Evolutionary conservation across 2,113 vertebrate species (phyloP).

Genomic region (Desmodus rotundus): DNA sequence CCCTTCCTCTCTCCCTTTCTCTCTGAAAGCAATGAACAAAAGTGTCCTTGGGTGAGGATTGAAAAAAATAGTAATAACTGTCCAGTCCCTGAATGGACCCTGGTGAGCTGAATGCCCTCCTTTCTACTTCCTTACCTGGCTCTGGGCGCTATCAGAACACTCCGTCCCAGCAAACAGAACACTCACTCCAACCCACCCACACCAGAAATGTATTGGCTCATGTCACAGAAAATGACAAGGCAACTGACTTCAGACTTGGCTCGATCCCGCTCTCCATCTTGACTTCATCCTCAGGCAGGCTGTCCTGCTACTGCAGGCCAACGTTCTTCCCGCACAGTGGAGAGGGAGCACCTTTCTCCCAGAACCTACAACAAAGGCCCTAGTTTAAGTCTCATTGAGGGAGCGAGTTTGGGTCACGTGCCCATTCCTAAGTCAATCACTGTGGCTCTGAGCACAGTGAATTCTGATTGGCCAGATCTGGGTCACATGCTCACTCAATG

Average conservation of each 20-base stretch:
- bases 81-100: background rate
- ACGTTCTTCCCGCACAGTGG: background rate
- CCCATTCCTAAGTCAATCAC: background rate
- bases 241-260: background rate
- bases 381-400: background rate
- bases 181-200: background rate
- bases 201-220: background rate
- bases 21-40: no score
- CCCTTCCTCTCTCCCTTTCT: no score
- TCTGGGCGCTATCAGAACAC: background rate
- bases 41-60: no score
- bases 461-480: background rate
- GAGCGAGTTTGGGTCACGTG: background rate
- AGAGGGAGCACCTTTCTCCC: background rate
- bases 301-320: background rate
- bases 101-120: background rate
- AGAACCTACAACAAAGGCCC: background rate
- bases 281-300: background rate
- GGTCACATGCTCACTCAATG: background rate
- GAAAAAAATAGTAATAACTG: background rate
- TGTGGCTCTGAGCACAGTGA: background rate
- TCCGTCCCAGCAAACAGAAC: background rate
- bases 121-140: background rate
- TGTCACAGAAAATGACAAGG: background rate
- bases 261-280: background rate